Conservation (phyloP, 37 sponge, comb jelly and placozoan genomes). For the Amphimedon queenslandica region DNA sequence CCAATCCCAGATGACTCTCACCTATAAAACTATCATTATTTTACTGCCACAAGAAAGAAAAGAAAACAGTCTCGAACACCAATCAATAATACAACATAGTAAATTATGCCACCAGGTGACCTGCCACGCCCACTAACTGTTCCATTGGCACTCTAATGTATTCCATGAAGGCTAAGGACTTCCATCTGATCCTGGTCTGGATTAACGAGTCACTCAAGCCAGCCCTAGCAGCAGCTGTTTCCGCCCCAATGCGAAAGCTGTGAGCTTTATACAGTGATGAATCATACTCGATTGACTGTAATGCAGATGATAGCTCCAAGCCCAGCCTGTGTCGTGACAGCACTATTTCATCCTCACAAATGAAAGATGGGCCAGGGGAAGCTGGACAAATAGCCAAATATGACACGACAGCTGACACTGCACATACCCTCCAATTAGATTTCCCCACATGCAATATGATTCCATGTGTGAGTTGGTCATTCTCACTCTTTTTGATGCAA, state of each 20-base stretch:
- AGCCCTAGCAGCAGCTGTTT: slow-evolving; percentile 8
- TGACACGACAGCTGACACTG: not conserved
- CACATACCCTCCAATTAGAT: not conserved
- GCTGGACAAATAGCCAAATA: not conserved
- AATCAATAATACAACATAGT: not conserved
- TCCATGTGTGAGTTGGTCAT: not conserved
- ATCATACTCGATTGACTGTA: not conserved
- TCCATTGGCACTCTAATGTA: not conserved
- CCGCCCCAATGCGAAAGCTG: slow-evolving; percentile 10
- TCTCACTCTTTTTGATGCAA: too few relatives aligned
- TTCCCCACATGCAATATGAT: not conserved
- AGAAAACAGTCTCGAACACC: too few relatives aligned
- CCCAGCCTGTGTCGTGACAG: not conserved
- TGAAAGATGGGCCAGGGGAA: not conserved
- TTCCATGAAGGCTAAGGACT: not conserved
- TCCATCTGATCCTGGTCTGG: not conserved
- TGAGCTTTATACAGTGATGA: not conserved
- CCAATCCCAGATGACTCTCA: too few relatives aligned
- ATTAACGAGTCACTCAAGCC: not conserved
- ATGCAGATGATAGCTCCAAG: too few relatives aligned
- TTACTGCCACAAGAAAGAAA: too few relatives aligned
- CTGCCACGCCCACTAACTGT: not conserved
- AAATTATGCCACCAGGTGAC: not conserved
- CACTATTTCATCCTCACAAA: not conserved
- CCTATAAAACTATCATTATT: too few relatives aligned